phyloP scores from a whole-genome alignment of 2,888 invertebrate species.

The Lordiphosa andalusiaca region DNA sequence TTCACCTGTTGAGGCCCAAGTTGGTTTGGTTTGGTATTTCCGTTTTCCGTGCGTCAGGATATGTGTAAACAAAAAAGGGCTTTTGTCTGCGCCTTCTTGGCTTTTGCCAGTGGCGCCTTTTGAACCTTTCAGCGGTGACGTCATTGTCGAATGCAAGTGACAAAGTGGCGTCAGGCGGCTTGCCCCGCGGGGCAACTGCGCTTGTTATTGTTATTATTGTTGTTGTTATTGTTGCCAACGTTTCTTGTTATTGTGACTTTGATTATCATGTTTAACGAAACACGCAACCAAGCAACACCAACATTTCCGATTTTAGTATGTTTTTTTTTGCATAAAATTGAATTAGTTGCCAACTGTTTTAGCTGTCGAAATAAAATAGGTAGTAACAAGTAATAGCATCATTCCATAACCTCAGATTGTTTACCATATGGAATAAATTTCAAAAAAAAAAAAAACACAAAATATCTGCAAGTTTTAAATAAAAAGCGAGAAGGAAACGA shows the following conservation, averaged over 20 bases:
- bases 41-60: constrained; percentile 12
- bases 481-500: constrained; percentile 2
- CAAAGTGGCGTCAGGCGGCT: constrained; percentile 4
- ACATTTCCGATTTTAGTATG: constrained; percentile 4
- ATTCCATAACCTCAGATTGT: constrained; percentile 17
- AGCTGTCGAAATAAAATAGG: not conserved
- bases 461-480: constrained; percentile 12
- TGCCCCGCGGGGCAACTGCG: constrained; percentile 1
- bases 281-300: constrained; percentile 53
- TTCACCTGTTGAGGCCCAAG: constrained; percentile 30
- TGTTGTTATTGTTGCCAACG: constrained; percentile 11
- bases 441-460: constrained; percentile 1
- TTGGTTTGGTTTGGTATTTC: too few species aligned
- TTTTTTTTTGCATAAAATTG: constrained; percentile 15
- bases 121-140: too few species aligned
- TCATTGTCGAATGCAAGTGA: not conserved
- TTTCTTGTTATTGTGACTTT: constrained; percentile 30
- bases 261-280: constrained; percentile 44
- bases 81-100: too few species aligned
- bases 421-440: constrained; percentile 36
- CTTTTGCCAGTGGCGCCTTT: too few species aligned
- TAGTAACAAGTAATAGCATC: too few species aligned
- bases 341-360: constrained; percentile 18
- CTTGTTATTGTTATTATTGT: not conserved
- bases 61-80: not conserved